Base-by-base conservation (phyloP, 2,113 vertebrate species). In the Herpailurus yagouaroundi region DNA sequence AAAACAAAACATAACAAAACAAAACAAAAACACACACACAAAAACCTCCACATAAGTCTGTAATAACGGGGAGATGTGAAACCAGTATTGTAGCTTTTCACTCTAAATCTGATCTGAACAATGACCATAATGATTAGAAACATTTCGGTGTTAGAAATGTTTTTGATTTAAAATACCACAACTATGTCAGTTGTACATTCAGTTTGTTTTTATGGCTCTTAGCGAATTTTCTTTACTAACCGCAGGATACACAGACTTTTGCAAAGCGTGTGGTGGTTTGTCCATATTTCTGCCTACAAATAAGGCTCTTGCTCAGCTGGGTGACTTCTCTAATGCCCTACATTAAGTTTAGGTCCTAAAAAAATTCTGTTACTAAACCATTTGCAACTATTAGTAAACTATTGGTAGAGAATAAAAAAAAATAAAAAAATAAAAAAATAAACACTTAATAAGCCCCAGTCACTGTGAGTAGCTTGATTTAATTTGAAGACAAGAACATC, bases 91-190 rank as follows among this genome's bases (percentile, higher is more conserved):
- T 9, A 84, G 4, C 19, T 8, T 25, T 88, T 89, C 50, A 63
- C 0, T 80, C 25, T 27, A 71, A 69, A 80, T 52, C 9, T 84
- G 18, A 4, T 84, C 36, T 50, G 63, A 73, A 89, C 91, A 79
- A 83, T 81, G 3, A 6, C 16, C 4, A 1, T n/a, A 27, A 31
- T 60, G 36, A 25, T 29, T 81, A 57, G n/a, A 69, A 96, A 81
- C 18, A 77, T 69, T 94, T 90, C 14, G 63, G 45, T 45, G 21
- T 50, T 29, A 91, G 60, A 73, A 83, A 86, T 89, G 11, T 10
- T 64, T 77, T 86, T 93, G 33, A 69, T n/a, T 87, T 84, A 77
- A 91, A 80, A 93, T 69, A 23, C 10, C 29, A n/a, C 36, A 77
- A 33, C 23, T 5, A 12, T 81, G 29, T 63, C 60, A 50, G 74